Conservation (phyloP, 2,797 vertebrate genomes). For the Liasis olivaceus region DNA sequence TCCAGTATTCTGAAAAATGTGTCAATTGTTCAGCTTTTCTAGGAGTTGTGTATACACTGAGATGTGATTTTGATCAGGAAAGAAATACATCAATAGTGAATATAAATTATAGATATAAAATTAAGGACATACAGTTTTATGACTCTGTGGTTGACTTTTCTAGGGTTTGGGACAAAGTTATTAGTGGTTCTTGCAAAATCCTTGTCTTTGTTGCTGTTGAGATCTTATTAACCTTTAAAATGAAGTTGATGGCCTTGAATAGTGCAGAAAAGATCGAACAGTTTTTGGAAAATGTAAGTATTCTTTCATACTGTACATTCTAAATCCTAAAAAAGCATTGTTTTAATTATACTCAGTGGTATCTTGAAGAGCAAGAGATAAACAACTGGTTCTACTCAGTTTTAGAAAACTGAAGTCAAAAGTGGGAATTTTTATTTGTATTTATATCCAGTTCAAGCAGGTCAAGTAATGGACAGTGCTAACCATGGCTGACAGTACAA, state of each 20-base stretch:
- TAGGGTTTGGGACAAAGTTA: conserved; percentile 98
- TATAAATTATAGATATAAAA: not conserved
- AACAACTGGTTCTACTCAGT: not conserved
- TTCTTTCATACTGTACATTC: not conserved
- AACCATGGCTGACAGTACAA: too few species aligned
- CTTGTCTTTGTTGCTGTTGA: conserved; percentile 95
- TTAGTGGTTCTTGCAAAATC: conserved; percentile 98
- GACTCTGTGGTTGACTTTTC: conserved; percentile 34
- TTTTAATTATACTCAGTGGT: not conserved
- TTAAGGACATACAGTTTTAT: conserved; percentile 7
- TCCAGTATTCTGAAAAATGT: not conserved
- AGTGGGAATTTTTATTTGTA: not conserved
- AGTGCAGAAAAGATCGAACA: conserved; percentile 82
- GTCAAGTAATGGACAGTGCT: not conserved
- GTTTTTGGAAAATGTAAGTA: conserved; percentile 92
- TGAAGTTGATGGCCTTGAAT: conserved; percentile 86
- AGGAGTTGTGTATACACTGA: not conserved
- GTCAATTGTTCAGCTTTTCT: not conserved
- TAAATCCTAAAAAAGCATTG: not conserved
- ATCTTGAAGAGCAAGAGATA: not conserved
- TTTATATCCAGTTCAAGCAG: not conserved
- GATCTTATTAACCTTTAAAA: conserved; percentile 94
- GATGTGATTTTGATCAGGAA: not conserved
- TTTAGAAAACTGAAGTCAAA: not conserved
- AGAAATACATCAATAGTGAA: not conserved